Evolutionary conservation across 2,797 vertebrate genomes (phyloP).

Genomic region (Artibeus jamaicensis): DNA sequence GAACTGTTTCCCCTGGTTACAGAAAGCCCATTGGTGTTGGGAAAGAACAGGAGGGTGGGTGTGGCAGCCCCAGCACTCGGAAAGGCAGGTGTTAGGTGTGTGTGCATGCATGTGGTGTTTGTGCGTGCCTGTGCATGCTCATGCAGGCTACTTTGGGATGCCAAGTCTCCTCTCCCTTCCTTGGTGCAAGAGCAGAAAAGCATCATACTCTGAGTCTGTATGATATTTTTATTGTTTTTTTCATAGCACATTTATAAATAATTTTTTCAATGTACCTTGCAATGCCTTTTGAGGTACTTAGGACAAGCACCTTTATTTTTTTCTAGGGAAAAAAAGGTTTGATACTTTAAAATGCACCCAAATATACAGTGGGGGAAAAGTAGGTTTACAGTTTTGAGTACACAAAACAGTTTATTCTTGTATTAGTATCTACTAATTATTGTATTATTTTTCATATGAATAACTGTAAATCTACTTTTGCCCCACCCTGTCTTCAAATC

Average conservation of each 20-base stretch:
- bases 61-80: not conserved
- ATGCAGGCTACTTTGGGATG: not conserved
- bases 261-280: not conserved
- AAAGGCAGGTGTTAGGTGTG: not conserved
- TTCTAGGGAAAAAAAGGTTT: constrained; percentile 81
- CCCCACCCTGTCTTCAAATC: constrained; percentile 58
- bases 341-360: constrained; percentile 83
- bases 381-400: not conserved
- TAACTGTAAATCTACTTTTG: not conserved
- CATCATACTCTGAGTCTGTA: not conserved
- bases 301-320: not conserved
- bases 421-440: not conserved
- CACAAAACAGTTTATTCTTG: not conserved
- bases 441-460: not conserved
- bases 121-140: accelerated
- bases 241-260: not conserved
- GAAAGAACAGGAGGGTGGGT: not conserved
- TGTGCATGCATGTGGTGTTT: accelerated
- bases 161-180: not conserved
- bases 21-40: not conserved
- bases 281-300: not conserved
- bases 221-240: not conserved
- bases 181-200: not conserved
- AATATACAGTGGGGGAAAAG: constrained; percentile 49
- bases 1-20: not conserved